A percentile compares a stretch with the other conserved stretches of the same genome.
phyloP scores from a whole-genome alignment of 2,797 vertebrate genomes.

The Anas flavirostris region DNA sequence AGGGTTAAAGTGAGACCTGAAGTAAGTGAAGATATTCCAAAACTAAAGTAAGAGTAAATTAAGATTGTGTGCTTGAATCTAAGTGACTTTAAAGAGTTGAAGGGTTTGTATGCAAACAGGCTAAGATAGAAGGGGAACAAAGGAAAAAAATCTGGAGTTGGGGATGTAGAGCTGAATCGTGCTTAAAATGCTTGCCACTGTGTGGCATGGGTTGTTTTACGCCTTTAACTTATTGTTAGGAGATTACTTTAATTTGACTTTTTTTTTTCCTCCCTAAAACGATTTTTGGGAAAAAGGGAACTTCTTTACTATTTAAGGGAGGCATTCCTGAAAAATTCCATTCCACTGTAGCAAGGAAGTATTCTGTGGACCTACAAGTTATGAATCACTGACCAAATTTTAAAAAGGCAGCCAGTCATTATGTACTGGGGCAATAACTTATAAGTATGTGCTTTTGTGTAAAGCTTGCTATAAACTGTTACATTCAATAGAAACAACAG shows the following conservation, averaged over 20 bases:
- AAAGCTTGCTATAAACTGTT: not conserved
- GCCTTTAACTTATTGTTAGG: constrained; percentile 35
- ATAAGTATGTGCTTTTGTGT: not conserved
- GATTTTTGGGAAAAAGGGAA: not conserved
- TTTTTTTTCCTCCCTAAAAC: too few species aligned
- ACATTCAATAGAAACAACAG: not conserved
- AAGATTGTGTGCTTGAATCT: not conserved
- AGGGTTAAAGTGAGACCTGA: not conserved
- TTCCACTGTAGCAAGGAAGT: constrained; percentile 13
- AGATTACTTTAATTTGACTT: not conserved
- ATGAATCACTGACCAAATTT: not conserved
- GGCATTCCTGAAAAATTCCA: constrained; percentile 1
- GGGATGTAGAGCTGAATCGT: not conserved
- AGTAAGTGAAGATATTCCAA: not conserved
- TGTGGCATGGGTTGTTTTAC: constrained; percentile 26
- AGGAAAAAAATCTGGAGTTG: not conserved
- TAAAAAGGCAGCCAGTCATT: not conserved
- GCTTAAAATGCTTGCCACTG: constrained; percentile 41
- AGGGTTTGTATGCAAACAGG: not conserved
- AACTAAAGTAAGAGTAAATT: not conserved
- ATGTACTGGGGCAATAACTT: not conserved
- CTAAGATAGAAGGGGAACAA: not conserved
- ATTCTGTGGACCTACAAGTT: not conserved
- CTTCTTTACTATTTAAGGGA: not conserved
- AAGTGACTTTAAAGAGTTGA: not conserved